Percentiles rank a stretch among this genome's conserved stretches.
Evolutionary conservation across 1,140 invertebrate genomes (phyloP).

Genomic region (Globodera ellingtonae): DNA sequence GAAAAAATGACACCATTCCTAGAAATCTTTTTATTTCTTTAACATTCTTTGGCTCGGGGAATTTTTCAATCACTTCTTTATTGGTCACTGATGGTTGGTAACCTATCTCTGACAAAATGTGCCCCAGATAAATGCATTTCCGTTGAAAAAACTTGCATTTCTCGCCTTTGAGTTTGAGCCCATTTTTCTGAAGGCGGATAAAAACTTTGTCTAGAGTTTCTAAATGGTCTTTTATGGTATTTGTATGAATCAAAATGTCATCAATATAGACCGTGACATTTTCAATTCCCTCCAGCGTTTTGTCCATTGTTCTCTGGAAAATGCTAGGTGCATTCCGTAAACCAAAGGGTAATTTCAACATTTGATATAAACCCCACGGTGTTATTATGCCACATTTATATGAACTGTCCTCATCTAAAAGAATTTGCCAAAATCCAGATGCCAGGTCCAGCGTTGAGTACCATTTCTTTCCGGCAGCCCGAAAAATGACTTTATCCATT

Average conservation of each 20-base stretch:
- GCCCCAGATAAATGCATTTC: neutral
- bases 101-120: neutral
- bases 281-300: constrained; percentile 4
- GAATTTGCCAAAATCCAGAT: constrained; percentile 13
- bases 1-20: constrained; percentile 1
- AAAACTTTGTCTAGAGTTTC: constrained; percentile 11
- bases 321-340: constrained; percentile 5
- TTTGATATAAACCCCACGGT: constrained; percentile 2
- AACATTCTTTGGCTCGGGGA: neutral
- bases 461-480: neutral
- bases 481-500: constrained; percentile 1
- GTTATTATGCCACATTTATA: neutral
- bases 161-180: constrained; percentile 1
- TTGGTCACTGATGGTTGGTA: neutral
- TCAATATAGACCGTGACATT: constrained; percentile 17
- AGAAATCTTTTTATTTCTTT: constrained; percentile 10
- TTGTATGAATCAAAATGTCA: constrained; percentile 19
- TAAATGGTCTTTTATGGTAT: neutral
- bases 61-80: neutral
- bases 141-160: constrained; percentile 9
- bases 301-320: constrained; percentile 18
- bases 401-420: neutral
- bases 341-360: constrained; percentile 6
- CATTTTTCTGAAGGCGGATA: neutral
- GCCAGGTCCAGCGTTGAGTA: constrained; percentile 12